These are phyloP conservation scores for Streblospio benedicti DNA, from an alignment of 1,140 invertebrate genomes.

Conservation along the genomic window DNA sequence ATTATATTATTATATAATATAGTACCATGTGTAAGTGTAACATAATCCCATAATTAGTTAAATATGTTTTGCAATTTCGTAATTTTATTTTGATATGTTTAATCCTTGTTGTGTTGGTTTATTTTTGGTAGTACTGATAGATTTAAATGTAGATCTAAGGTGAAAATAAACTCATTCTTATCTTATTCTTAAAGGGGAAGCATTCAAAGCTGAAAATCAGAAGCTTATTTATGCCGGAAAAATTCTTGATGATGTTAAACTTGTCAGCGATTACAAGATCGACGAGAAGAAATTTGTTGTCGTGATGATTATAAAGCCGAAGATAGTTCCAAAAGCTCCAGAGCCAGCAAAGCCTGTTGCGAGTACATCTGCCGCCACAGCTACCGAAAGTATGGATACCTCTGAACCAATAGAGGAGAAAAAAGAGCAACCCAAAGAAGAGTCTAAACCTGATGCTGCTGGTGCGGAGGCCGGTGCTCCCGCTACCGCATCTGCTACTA, in stretches of 20 bases:
- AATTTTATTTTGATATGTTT: too few species aligned
- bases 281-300: constrained; percentile 97
- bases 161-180: too few species aligned
- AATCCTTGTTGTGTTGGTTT: too few species aligned
- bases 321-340: constrained; percentile 7
- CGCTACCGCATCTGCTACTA: constrained; percentile 17
- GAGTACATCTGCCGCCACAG: constrained; percentile 37
- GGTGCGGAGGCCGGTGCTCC: constrained; percentile 13
- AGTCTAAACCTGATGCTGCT: constrained; percentile 32
- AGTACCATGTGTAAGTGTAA: too few species aligned
- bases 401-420: constrained; percentile 20
- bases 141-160: too few species aligned
- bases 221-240: constrained; percentile 91
- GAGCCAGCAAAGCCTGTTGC: constrained; percentile 8
- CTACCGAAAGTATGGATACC: constrained; percentile 21
- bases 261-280: constrained; percentile 79
- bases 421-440: constrained; percentile 8
- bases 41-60: too few species aligned
- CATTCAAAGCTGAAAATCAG: constrained; percentile 77
- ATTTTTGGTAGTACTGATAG: too few species aligned
- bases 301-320: constrained; percentile 83
- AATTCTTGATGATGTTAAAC: constrained; percentile 80
- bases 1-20: too few species aligned
- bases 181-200: constrained; percentile 74
- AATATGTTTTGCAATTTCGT: too few species aligned